Base-by-base conservation (phyloP, 2,888 invertebrate genomes). In the Neoascia interrupta region DNA sequence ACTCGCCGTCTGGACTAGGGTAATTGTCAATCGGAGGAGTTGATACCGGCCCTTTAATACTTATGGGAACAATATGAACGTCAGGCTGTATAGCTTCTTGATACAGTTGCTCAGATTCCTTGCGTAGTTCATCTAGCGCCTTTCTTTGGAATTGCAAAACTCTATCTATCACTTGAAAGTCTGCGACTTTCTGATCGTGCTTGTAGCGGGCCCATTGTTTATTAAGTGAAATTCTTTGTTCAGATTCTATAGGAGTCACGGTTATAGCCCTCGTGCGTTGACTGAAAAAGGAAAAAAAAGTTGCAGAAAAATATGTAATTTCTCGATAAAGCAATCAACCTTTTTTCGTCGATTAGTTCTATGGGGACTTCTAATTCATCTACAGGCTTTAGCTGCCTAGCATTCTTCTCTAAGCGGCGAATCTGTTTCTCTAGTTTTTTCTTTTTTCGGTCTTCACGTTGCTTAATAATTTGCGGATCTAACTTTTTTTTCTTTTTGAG, bases 361-460 rank as follows among this genome's bases (percentile, higher is more conserved):
- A 92, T 84, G 0, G 96, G 92, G 5, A 94, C 90, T 88, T 97
- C 95, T 81, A 94, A 87, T 90, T 99, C 99, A 63, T 94, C 94
- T 37, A 99, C 91, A 0, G 98, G 97, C 88, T 98, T 99, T 49
- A 97, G 87, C 85, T 96, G 96, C 26, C 93, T 90, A 0, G 95
- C 92, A 89, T 93, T 92, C 86, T 93, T 96, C 86, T 96, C 93
- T 72, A 98, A 88, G 81, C 93, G 91, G 53, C 94, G 90, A 81
- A 98, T 97, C 86, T 93, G 94, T 86, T 96, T 97, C 86, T 97
- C 97, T 1, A 99, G 82, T 87, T 94, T 96, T 85, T 92, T 95
- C 81, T 93, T 93, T 80, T 91, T 94, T 53, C 96, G 92, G 0
- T 96, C 95, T 85, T 97, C 96, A 83, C 96, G 91, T 11, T 93